Evolutionary conservation across 2,888 invertebrate genomes (phyloP).

Genomic region (Venustoraphidia nigricollis): DNA sequence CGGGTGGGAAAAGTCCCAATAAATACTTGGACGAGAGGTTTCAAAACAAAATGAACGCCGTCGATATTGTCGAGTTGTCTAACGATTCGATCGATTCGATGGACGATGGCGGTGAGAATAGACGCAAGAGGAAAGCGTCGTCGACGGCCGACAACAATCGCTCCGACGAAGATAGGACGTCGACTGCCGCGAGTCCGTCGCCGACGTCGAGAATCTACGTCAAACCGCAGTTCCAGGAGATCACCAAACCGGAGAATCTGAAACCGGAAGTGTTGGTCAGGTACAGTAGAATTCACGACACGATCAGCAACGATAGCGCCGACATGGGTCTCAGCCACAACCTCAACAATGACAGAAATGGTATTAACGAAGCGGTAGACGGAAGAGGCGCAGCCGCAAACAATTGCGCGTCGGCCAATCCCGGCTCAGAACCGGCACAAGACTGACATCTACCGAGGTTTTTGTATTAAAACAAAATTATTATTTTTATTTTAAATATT

Average conservation of each 20-base stretch:
- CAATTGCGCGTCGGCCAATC: conserved; percentile 27
- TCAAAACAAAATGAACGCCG: conserved; percentile 12
- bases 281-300: conserved; percentile 16
- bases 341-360: conserved; percentile 23
- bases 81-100: conserved; percentile 26
- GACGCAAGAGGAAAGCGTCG: conserved; percentile 5
- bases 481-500: too few species aligned
- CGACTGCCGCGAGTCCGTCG: conserved; percentile 7
- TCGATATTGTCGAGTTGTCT: conserved; percentile 26
- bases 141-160: conserved; percentile 1
- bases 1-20: conserved; percentile 6
- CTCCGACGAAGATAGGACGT: conserved; percentile 3
- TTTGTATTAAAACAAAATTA: not conserved
- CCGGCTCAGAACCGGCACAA: conserved; percentile 23
- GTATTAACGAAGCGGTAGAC: conserved; percentile 13
- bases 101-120: conserved; percentile 10
- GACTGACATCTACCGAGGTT: conserved; percentile 25
- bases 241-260: conserved; percentile 28
- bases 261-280: conserved; percentile 29
- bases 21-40: conserved; percentile 8
- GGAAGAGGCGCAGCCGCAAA: conserved; percentile 11
- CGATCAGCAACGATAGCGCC: not conserved
- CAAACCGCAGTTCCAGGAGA: conserved; percentile 22
- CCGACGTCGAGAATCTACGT: conserved; percentile 25
- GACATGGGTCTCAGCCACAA: conserved; percentile 13